Percentiles rank a stretch among this genome's conserved stretches.
These are phyloP conservation scores for Aphidius gifuensis DNA, from an alignment of 1,140 invertebrate species.

Conservation along the genomic window DNA sequence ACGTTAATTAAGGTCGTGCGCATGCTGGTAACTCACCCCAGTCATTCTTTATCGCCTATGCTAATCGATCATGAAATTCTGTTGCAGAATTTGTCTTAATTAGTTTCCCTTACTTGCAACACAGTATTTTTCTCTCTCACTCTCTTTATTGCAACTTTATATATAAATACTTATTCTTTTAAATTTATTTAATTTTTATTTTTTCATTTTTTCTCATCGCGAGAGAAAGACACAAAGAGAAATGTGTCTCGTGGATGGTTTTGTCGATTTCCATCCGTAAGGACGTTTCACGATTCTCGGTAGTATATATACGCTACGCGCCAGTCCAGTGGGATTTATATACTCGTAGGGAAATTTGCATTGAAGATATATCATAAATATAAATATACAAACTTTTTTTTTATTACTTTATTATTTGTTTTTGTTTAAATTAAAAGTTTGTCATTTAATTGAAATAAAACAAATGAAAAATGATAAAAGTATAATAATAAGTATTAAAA, in stretches of 20 bases:
- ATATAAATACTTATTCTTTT: not conserved
- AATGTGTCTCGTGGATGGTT: not conserved
- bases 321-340: too few relatives aligned
- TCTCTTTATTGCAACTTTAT: not conserved
- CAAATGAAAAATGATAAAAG: conserved; percentile 2
- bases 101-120: conserved; percentile 38
- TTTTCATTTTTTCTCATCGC: conserved; percentile 2
- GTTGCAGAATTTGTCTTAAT: conserved; percentile 44
- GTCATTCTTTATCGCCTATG: conserved; percentile 40
- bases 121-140: conserved; percentile 19
- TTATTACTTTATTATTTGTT: not conserved
- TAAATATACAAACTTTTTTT: conserved; percentile 12
- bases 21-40: conserved; percentile 27
- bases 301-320: conserved; percentile 9
- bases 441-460: conserved; percentile 10
- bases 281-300: conserved; percentile 31
- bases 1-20: conserved; percentile 47
- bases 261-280: conserved; percentile 31
- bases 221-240: conserved; percentile 2
- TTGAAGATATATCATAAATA: conserved; percentile 23
- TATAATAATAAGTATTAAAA: not conserved
- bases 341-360: conserved; percentile 26
- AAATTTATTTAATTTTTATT: too few relatives aligned
- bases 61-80: conserved; percentile 47
- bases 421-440: conserved; percentile 20